These are phyloP conservation scores for Pygocentrus nattereri DNA, from an alignment of 2,797 vertebrate genomes.

Conservation along the genomic window DNA sequence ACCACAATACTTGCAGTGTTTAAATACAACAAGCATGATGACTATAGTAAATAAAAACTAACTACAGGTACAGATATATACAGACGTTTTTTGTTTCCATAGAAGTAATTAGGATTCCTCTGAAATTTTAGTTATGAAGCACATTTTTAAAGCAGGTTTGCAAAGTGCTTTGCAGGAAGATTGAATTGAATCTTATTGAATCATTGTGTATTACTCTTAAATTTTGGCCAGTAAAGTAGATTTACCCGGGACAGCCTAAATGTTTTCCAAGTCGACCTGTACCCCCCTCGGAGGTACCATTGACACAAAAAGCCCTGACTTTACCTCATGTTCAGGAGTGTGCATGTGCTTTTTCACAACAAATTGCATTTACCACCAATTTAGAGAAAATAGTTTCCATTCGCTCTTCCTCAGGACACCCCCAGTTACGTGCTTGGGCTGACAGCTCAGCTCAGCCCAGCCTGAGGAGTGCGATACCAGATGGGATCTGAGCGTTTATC, in stretches of 20 bases:
- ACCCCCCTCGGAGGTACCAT: slow-evolving; percentile 34
- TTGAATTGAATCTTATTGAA: no score
- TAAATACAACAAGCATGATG: no score
- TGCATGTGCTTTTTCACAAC: slow-evolving; percentile 56
- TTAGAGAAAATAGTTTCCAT: slow-evolving; percentile 64
- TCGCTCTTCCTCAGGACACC: slow-evolving; percentile 53
- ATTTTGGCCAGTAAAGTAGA: slow-evolving; percentile 53
- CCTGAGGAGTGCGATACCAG: slow-evolving; percentile 55
- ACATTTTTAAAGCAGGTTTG: no score
- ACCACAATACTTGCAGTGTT: no score
- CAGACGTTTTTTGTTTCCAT: no score
- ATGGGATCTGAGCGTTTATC: slow-evolving; percentile 55
- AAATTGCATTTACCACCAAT: slow-evolving; percentile 56
- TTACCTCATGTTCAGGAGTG: slow-evolving; percentile 42
- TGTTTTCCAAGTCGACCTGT: slow-evolving; percentile 48
- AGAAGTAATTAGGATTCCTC: no score
- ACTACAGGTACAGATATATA: no score
- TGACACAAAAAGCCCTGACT: slow-evolving; percentile 51
- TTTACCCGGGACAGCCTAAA: slow-evolving; percentile 54
- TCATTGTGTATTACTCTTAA: background rate
- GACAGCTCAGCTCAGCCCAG: slow-evolving; percentile 58
- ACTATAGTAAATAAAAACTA: no score
- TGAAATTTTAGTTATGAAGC: no score
- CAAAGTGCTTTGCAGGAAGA: no score
- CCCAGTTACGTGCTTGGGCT: slow-evolving; percentile 56